Base-by-base conservation (phyloP, 2,797 vertebrate species). In the Diplodus puntazzo region DNA sequence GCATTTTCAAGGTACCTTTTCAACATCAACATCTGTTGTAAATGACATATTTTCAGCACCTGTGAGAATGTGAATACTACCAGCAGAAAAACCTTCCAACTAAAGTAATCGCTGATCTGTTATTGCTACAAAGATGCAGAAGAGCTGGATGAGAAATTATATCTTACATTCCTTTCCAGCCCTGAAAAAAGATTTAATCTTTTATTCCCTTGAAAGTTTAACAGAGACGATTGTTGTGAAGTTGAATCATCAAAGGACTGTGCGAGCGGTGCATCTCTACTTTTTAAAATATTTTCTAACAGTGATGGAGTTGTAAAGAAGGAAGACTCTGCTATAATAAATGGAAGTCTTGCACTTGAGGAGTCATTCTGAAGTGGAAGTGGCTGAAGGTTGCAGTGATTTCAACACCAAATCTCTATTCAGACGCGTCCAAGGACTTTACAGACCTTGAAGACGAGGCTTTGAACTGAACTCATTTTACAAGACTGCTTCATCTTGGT, bases 291-390 rank as follows among this genome's bases (percentile, higher is more conserved):
- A 13, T 42, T 10, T n/a, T 23, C 8, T 16, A 30, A 25, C 39
- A 27, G 3, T 6, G 23, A 59, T 2, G 11, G 42, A 60, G 49
- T 27, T 43, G 49, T 61, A 30, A 61, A 57, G 12, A 3, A 20
- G 27, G 1, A 71, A 18, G 30, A 68, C 7, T 53, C 13, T 7
- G 69, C 39, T 17, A 64, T 45, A 59, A 49, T 48, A 43, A 48
- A 61, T 17, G 49, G 16, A 12, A 12, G 59, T 13, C 3, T 25
- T 43, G 50, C 27, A 30, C 34, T 13, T 16, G 12, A 69, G 67
- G 34, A 79, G 60, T 55, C 21, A 58, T 48, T 53, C 53, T 68
- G 71, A 48, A 52, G 2, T 30, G 63, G 63, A 39, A 39, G 34
- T 10, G 34, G 34, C 34, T 39, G 34, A 39, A 39, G 39, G 39